Percentiles rank a stretch among this genome's conserved stretches.
phyloP scores from a whole-genome alignment of 2,113 vertebrate genomes.

The Rhabdornis inornatus region DNA sequence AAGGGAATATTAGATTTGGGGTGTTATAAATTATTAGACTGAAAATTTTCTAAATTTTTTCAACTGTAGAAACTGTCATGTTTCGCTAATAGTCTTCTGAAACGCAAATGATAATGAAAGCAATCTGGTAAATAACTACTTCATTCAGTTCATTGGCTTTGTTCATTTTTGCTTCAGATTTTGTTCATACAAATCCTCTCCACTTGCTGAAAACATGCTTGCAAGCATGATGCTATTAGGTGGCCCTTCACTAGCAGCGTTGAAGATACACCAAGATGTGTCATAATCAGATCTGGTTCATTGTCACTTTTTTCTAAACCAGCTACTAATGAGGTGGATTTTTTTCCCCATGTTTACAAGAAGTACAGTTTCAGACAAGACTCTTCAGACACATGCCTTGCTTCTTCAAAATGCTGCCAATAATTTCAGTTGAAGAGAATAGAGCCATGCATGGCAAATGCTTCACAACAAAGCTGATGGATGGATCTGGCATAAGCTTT shows the following conservation, averaged over 20 bases:
- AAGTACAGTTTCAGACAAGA: neutral
- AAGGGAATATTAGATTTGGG: neutral
- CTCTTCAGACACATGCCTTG: neutral
- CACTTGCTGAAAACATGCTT: neutral
- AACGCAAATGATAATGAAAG: neutral
- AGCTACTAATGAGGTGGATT: neutral
- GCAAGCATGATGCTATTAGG: neutral
- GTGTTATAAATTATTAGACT: neutral
- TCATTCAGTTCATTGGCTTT: neutral
- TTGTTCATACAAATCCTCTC: neutral
- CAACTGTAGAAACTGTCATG: neutral
- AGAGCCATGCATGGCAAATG: neutral
- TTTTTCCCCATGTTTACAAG: neutral
- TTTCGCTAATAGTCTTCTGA: neutral
- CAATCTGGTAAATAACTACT: neutral
- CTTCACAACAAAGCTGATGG: constrained; percentile 13
- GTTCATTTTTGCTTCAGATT: neutral
- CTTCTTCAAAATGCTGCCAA: constrained; percentile 21
- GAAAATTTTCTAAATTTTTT: neutral
- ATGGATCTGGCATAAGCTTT: constrained; percentile 18
- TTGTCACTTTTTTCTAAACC: neutral
- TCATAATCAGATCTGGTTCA: neutral
- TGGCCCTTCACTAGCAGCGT: neutral
- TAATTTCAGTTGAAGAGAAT: constrained; percentile 8
- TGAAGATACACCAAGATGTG: neutral